A percentile compares a stretch with the other conserved stretches of the same genome.
Conservation (phyloP, 2,888 invertebrate species). For the Temnothorax unifasciatus region DNA sequence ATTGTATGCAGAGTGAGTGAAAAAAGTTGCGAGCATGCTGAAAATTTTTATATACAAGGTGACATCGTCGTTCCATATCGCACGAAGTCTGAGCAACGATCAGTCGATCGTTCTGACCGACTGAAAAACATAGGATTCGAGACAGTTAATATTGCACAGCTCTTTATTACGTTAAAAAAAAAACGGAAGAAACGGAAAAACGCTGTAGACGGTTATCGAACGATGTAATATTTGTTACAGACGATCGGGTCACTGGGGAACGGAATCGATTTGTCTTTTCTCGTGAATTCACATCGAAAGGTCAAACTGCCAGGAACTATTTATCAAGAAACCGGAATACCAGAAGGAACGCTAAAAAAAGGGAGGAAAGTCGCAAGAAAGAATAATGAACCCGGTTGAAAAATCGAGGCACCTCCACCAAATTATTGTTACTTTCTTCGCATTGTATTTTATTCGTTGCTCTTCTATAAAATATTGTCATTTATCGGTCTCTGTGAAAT, state of each 20-base stretch:
- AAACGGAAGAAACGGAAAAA: not conserved
- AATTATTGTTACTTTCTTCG: constrained; percentile 62
- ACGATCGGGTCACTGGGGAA: constrained; percentile 75
- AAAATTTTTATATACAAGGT: constrained; percentile 1
- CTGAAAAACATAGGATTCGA: not conserved
- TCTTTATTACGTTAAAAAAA: constrained; percentile 9
- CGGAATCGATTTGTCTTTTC: constrained; percentile 79
- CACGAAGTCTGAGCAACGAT: not conserved
- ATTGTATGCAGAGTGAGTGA: not conserved
- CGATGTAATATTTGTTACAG: constrained; percentile 76
- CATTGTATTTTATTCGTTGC: not conserved
- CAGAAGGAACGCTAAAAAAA: constrained; percentile 47
- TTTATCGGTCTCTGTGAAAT: not conserved
- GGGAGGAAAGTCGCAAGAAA: constrained; percentile 40
- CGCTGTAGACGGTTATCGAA: constrained; percentile 63
- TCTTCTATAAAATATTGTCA: not conserved
- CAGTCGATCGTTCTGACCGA: too few species aligned
- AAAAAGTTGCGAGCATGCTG: not conserved
- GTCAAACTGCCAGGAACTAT: constrained; percentile 70
- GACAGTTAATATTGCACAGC: not conserved
- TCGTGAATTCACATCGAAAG: constrained; percentile 68
- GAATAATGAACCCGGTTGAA: constrained; percentile 68
- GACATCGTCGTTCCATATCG: not conserved
- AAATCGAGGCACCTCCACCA: constrained; percentile 60
- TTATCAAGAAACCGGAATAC: constrained; percentile 72